Evolutionary conservation across 2,797 vertebrate genomes (phyloP), one percentile per base, ranked within the genome.

Genomic region (Nothura maculosa): DNA sequence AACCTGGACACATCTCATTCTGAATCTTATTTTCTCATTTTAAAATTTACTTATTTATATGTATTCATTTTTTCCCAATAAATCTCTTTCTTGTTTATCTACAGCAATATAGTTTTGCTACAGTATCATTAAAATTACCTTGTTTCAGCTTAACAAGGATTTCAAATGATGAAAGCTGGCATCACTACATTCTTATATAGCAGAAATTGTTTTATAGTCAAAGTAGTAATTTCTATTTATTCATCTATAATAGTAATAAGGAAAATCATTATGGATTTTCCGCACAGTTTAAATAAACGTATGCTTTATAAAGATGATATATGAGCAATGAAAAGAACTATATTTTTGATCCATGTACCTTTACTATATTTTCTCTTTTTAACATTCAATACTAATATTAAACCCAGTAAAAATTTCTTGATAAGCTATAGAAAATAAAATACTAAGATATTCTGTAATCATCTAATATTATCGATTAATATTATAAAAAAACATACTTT

Each of bases 241-340:
- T 68, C 12, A 81, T 69, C 7, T 57, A 18, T 43, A 28, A 21
- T 5, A 76, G 5, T 8, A 92, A 67, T 47, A 69, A 45, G 30
- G 22, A 64, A 79, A 86, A 38, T 2, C 0, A 25, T 34, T n/a
- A 42, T 16, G 10, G 6, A 24, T 32, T 34, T 8, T 19, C 40
- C 50, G 2, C 4, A 47, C 10, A 66, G 4, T 32, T 64, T 66
- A 84, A 79, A 18, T 20, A 27, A 73, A 36, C 3, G 36, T 17
- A 52, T 42, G 68, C 3, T 18, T 81, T 42, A 47, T 5, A 24
- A 88, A 47, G 7, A 89, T n/a, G 16, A 36, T 19, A 34, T 25
- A 45, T 3, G 50, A 50, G 7, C 10, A 83, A 60, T 20, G 20
- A 62, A 68, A 86, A 87, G 15, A 0, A 0, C 4, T 6, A 2